These are phyloP conservation scores for Pollenia amentaria DNA, from an alignment of 2,888 invertebrate species.

Conservation along the genomic window DNA sequence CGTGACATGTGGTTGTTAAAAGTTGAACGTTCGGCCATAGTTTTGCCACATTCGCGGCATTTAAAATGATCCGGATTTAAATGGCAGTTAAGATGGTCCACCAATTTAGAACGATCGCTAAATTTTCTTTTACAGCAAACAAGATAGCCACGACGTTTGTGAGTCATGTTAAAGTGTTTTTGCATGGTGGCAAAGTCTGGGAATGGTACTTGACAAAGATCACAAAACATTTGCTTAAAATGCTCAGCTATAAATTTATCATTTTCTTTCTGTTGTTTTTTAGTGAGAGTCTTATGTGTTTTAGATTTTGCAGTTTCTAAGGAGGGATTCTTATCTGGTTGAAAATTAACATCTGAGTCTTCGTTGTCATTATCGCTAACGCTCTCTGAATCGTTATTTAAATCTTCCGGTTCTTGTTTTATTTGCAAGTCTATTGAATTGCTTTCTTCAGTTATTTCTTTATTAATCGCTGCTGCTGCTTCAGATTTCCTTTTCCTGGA, in stretches of 20 bases:
- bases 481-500: not conserved
- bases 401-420: slow-evolving; percentile 25
- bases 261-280: slow-evolving; percentile 53
- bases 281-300: slow-evolving; percentile 12
- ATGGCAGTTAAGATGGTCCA: slow-evolving; percentile 83
- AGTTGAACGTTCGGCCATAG: slow-evolving; percentile 79
- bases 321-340: not conserved
- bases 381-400: slow-evolving; percentile 12
- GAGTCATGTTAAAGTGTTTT: slow-evolving; percentile 61
- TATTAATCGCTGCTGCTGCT: not conserved
- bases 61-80: slow-evolving; percentile 83
- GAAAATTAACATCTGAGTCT: not conserved
- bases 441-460: not conserved
- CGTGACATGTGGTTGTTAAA: slow-evolving; percentile 78
- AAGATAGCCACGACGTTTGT: slow-evolving; percentile 80
- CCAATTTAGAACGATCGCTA: slow-evolving; percentile 80
- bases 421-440: not conserved
- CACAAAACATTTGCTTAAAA: slow-evolving; percentile 53
- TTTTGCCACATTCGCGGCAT: slow-evolving; percentile 80
- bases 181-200: slow-evolving; percentile 61
- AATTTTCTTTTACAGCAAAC: slow-evolving; percentile 83
- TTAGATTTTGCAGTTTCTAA: not conserved
- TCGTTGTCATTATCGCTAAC: slow-evolving; percentile 27
- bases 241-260: slow-evolving; percentile 64
- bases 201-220: slow-evolving; percentile 47